A percentile compares a stretch with the other conserved stretches of the same genome.
These are phyloP conservation scores for Ctenomys sociabilis DNA, from an alignment of 2,113 vertebrate species.

Conservation along the genomic window DNA sequence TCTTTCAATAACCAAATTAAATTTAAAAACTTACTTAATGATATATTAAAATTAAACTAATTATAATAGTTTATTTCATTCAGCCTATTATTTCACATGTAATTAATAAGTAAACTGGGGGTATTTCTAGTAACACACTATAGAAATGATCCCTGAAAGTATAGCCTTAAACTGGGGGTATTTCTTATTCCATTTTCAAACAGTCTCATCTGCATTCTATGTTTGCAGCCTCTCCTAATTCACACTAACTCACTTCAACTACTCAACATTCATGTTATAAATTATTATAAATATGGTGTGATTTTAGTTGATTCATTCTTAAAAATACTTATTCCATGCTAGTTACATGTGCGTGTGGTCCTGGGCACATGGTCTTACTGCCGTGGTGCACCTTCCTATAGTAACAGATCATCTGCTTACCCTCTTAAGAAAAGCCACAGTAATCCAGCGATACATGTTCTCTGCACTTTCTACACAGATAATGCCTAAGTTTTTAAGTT, in stretches of 20 bases:
- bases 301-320: slow-evolving; percentile 22
- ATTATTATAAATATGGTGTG: neutral
- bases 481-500: neutral
- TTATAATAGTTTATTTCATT: slow-evolving; percentile 16
- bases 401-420: neutral
- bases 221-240: neutral
- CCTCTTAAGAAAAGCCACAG: neutral
- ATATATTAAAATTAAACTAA: neutral
- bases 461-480: neutral
- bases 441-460: neutral
- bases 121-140: too few species aligned
- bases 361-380: neutral
- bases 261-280: neutral
- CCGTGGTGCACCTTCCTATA: neutral
- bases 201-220: neutral
- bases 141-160: too few species aligned
- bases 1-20: slow-evolving; percentile 25
- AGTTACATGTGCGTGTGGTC: neutral
- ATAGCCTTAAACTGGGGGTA: slow-evolving; percentile 41
- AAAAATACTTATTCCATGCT: neutral
- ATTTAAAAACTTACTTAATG: neutral
- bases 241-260: neutral
- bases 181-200: slow-evolving; percentile 38
- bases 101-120: slow-evolving; percentile 5
- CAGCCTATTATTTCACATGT: neutral